Evolutionary conservation across 2,888 invertebrate species (phyloP), one percentile per base, ranked within the genome.

Genomic region (Rugalucina vietnamica): DNA sequence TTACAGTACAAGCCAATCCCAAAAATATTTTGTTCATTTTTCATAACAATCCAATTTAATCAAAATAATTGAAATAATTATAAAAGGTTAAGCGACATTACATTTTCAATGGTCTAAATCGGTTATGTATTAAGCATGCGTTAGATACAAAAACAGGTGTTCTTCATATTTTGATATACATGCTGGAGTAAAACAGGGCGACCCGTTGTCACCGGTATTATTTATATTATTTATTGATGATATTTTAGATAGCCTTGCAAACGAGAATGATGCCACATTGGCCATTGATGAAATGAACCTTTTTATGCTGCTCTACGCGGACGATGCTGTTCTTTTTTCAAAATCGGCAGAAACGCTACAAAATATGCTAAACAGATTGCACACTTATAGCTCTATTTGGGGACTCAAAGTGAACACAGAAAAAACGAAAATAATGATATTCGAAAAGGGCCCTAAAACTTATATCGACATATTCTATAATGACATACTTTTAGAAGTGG

Each of bases 321-420:
- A 76, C 34, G 76, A 76, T 60, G 57, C 76, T n/a, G 65, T 57
- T 34, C 29, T 69, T 18, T 77, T 77, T 69, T 69, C 65, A 24
- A 77, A 60, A 39, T 65, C 65, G 8, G n/a, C 29, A 8, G 39
- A 43, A 69, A 49, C 69, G n/a, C 39, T 77, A 29, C 39, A 77
- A 69, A 8, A 27, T 8, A 32, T 77, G 32, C 69, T 77, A 29
- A 49, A 77, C 32, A 43, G 43, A 43, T 29, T 76, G 24, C 29
- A 36, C n/a, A 18, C 37, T 14, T 76, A 76, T 65, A 34, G 76
- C 39, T 27, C 32, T 18, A n/a, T 12, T 21, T 60, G 76, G 65
- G n/a, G 43, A 5, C 21, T 76, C 14, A 60, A 57, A 60, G 54
- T 76, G n/a, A 76, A 76, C 39, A 54, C n/a, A 24, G 29, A 43